Percentiles rank a stretch among this genome's conserved stretches.
Conservation (phyloP, 1,140 invertebrate species). For the Lanistes nyassanus region DNA sequence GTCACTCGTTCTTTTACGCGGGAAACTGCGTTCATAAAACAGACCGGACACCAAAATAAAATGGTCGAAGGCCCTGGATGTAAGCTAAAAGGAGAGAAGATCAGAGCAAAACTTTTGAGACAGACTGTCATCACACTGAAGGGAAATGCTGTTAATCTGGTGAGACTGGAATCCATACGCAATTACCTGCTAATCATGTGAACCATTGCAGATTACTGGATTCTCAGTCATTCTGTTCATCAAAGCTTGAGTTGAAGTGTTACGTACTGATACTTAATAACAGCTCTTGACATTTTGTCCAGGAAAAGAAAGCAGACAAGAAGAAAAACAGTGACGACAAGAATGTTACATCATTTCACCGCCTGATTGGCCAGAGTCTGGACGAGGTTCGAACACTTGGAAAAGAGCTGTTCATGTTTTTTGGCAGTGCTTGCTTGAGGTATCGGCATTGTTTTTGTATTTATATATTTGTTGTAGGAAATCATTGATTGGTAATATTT, state of each 20-base stretch:
- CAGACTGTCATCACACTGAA: constrained; percentile 38
- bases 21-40: background rate
- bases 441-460: constrained; percentile 20
- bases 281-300: background rate
- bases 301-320: constrained; percentile 28
- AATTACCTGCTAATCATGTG: background rate
- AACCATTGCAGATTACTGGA: background rate
- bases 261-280: background rate
- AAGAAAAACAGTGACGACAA: constrained; percentile 21
- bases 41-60: constrained; percentile 1
- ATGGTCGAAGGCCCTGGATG: constrained; percentile 64
- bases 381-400: constrained; percentile 59
- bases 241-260: background rate
- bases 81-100: constrained; percentile 59
- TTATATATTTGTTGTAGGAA: background rate
- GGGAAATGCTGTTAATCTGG: constrained; percentile 44
- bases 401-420: constrained; percentile 62
- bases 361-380: constrained; percentile 41
- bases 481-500: background rate
- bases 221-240: constrained; percentile 13
- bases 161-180: constrained; percentile 4
- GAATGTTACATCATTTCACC: constrained; percentile 32
- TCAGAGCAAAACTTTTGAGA: constrained; percentile 46
- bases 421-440: constrained; percentile 53
- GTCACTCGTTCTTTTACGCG: background rate